These are phyloP conservation scores for Apeltes quadracus DNA, from an alignment of 2,113 vertebrate species.

Conservation along the genomic window DNA sequence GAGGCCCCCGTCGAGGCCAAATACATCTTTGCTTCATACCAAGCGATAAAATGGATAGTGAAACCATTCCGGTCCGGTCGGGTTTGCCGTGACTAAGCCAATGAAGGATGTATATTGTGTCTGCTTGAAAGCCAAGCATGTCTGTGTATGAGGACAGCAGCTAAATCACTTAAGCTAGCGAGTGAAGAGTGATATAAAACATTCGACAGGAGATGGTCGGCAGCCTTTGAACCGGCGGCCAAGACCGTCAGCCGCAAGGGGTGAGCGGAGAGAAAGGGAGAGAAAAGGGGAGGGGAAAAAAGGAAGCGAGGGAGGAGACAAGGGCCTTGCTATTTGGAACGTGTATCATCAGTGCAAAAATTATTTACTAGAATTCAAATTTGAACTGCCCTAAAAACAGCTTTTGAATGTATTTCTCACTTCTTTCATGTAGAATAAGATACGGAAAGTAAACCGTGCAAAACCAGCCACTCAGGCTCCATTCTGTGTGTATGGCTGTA, in stretches of 20 bases:
- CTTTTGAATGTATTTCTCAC: not conserved
- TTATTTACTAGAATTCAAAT: not conserved
- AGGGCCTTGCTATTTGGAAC: not conserved
- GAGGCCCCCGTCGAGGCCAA: not conserved
- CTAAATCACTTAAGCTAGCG: conserved; percentile 68
- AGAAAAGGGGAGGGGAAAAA: not conserved
- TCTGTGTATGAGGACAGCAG: conserved; percentile 58
- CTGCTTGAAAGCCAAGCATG: conserved; percentile 40
- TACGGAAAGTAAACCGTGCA: not conserved
- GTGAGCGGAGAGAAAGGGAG: conserved; percentile 10
- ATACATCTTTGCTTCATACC: not conserved
- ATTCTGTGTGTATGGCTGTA: conserved; percentile 35
- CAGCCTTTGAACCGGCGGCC: conserved; percentile 63
- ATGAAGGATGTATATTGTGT: conserved; percentile 37
- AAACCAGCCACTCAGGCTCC: not conserved
- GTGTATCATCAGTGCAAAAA: not conserved
- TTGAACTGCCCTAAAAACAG: too few species aligned
- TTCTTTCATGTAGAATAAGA: not conserved
- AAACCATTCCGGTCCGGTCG: conserved; percentile 14
- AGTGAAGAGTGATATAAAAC: conserved; percentile 76
- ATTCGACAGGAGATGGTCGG: conserved; percentile 55
- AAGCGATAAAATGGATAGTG: conserved; percentile 9
- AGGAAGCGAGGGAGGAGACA: conserved; percentile 12
- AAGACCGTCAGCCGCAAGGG: conserved; percentile 51
- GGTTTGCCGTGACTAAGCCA: conserved; percentile 48